Evolutionary conservation across 2,797 vertebrate genomes (phyloP).

Genomic region (Dromococcyx pavoninus): DNA sequence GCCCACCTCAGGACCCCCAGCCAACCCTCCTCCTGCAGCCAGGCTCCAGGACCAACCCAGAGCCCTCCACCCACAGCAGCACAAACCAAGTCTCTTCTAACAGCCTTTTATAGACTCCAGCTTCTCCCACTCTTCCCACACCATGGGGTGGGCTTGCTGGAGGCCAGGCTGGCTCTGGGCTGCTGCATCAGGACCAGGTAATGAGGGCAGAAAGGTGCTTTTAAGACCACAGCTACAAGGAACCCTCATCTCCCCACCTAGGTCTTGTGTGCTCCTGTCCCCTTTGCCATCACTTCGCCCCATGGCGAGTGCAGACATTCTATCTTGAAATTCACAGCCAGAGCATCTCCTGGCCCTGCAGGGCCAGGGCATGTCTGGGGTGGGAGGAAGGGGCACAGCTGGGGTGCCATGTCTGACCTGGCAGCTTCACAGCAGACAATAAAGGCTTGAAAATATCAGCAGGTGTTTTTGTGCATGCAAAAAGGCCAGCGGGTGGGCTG

Average conservation of each 20-base stretch:
- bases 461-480: fast-evolving
- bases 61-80: neutral
- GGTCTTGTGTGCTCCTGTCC: neutral
- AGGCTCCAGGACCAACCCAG: neutral
- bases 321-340: neutral
- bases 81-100: neutral
- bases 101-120: neutral
- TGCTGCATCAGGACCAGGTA: fast-evolving
- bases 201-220: neutral
- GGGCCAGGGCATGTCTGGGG: neutral
- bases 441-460: neutral
- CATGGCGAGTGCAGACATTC: neutral
- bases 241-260: neutral
- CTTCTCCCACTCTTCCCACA: neutral
- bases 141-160: fast-evolving
- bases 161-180: neutral
- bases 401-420: fast-evolving
- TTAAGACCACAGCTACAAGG: neutral
- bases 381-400: fast-evolving
- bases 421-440: neutral
- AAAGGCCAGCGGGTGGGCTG: fast-evolving
- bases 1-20: fast-evolving
- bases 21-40: neutral
- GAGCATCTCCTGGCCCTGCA: neutral
- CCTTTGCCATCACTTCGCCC: neutral